A percentile compares a stretch with the other conserved stretches of the same genome.
Evolutionary conservation across 2,113 vertebrate species (phyloP).

Genomic region (Mesembrinibis cayennensis): DNA sequence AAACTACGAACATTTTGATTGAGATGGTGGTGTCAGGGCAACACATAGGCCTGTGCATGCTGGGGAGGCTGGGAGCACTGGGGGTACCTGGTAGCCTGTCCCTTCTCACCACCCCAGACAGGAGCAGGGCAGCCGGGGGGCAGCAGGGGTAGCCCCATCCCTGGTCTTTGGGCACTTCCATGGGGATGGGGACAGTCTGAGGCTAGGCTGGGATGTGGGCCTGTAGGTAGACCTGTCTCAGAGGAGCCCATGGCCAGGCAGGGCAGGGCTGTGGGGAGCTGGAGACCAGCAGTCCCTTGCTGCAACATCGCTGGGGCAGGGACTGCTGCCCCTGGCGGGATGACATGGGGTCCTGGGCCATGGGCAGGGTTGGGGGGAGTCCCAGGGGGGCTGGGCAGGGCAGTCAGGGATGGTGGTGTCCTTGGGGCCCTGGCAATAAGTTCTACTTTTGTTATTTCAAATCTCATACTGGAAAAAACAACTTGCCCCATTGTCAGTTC

Average conservation of each 20-base stretch:
- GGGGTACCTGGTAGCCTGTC: rapidly evolving
- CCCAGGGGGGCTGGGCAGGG: not conserved
- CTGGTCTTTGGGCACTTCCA: not conserved
- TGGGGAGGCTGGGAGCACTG: not conserved
- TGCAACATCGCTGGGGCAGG: not conserved
- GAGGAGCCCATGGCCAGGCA: not conserved
- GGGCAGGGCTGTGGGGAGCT: not conserved
- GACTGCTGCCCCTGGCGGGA: rapidly evolving
- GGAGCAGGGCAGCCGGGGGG: rapidly evolving
- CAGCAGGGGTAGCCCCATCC: not conserved
- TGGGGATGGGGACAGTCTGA: not conserved
- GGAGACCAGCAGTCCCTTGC: not conserved
- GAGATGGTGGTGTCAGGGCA: not conserved
- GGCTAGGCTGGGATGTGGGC: rapidly evolving
- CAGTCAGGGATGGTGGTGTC: not conserved
- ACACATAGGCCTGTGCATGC: not conserved
- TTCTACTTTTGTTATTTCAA: not conserved
- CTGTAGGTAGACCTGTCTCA: rapidly evolving
- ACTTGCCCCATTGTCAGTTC: not conserved
- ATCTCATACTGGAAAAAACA: not conserved
- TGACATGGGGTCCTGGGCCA: not conserved
- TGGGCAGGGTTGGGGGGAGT: not conserved
- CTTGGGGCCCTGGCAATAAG: rapidly evolving
- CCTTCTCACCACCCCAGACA: not conserved
- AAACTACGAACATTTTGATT: not conserved